Evolutionary conservation across 2,888 invertebrate genomes (phyloP).

Genomic region (Pseudanteris insignis): DNA sequence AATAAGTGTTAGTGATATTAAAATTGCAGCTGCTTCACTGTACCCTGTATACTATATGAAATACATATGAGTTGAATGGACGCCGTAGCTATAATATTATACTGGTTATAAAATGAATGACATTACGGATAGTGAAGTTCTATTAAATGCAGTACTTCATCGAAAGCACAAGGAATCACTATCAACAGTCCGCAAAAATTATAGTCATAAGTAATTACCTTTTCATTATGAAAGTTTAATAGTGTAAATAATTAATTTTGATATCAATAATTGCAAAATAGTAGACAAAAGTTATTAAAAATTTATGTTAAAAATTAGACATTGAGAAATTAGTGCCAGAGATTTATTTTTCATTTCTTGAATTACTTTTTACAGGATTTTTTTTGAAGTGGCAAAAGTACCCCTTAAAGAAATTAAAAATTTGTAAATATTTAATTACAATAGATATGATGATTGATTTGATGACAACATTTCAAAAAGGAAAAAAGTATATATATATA

Average conservation of each 20-base stretch:
- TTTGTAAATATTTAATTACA: conserved; percentile 51
- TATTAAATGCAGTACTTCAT: conserved; percentile 81
- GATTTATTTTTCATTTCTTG: too few relatives aligned
- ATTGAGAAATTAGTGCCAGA: too few relatives aligned
- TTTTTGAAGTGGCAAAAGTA: conserved; percentile 90
- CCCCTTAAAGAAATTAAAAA: conserved; percentile 69
- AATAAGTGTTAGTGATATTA: conserved; percentile 82
- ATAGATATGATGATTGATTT: conserved; percentile 11
- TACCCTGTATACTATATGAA: conserved; percentile 90
- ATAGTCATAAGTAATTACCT: conserved; percentile 85
- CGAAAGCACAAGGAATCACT: conserved; percentile 81
- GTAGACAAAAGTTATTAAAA: too few relatives aligned
- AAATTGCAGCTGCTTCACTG: conserved; percentile 88
- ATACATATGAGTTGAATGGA: conserved; percentile 75
- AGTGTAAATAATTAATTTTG: too few relatives aligned
- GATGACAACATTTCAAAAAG: conserved; percentile 10
- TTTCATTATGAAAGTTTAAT: too few relatives aligned
- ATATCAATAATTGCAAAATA: too few relatives aligned
- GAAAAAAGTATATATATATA: conserved; percentile 21
- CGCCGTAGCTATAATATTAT: conserved; percentile 79
- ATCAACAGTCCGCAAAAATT: conserved; percentile 90
- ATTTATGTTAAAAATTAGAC: too few relatives aligned
- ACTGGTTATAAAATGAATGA: conserved; percentile 82
- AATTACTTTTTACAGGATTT: conserved; percentile 75
- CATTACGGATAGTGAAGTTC: conserved; percentile 75